Percentiles rank a stretch among this genome's conserved stretches.
phyloP scores from a whole-genome alignment of 23 tunicate species.

The Trididemnum miniatum region DNA sequence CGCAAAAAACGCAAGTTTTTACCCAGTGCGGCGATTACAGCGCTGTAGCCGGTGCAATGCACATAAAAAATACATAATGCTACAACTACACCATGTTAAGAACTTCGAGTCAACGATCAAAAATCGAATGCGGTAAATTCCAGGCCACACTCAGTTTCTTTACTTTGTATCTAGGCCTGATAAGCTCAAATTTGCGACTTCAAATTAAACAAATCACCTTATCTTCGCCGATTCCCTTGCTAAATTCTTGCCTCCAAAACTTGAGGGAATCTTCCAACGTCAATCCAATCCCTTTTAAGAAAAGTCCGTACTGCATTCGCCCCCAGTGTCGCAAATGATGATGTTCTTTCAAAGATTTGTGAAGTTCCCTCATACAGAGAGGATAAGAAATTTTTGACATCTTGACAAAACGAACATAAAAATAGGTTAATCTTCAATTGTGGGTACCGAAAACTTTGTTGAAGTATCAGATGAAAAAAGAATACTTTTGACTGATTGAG shows the following conservation, averaged over 20 bases:
- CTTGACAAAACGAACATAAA: too few species aligned
- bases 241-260: slow-evolving; percentile 84
- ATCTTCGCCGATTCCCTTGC: slow-evolving; percentile 79
- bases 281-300: slow-evolving; percentile 86
- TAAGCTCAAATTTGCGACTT: too few species aligned
- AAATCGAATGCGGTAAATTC: neutral
- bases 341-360: slow-evolving; percentile 60
- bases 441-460: too few species aligned
- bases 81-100: neutral
- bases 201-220: slow-evolving; percentile 52
- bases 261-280: slow-evolving; percentile 77
- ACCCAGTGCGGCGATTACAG: too few species aligned
- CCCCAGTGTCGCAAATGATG: slow-evolving; percentile 89
- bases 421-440: too few species aligned
- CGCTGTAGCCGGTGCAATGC: too few species aligned
- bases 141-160: too few species aligned
- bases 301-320: slow-evolving; percentile 84
- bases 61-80: too few species aligned
- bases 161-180: too few species aligned
- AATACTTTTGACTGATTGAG: too few species aligned
- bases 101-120: neutral
- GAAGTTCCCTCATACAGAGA: slow-evolving; percentile 88
- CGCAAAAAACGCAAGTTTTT: too few species aligned
- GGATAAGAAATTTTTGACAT: slow-evolving; percentile 76
- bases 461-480: too few species aligned